Conservation (phyloP, 2,113 vertebrate species). For the Odontophorus gujanensis region DNA sequence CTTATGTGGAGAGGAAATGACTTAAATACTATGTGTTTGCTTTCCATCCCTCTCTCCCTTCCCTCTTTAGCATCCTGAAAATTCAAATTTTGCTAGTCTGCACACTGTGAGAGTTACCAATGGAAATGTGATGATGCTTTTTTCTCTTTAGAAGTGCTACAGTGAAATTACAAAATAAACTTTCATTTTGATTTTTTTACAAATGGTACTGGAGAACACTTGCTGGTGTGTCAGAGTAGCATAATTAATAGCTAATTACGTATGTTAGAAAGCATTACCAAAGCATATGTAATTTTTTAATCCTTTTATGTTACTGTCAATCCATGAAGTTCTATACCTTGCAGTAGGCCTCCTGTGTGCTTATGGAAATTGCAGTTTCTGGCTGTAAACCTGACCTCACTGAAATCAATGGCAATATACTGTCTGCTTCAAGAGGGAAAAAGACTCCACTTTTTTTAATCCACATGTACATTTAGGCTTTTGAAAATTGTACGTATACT, state of each 20-base stretch:
- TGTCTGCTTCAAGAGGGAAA: not conserved
- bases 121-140: not conserved
- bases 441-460: not conserved
- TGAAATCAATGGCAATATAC: constrained; percentile 25
- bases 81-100: not conserved
- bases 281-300: not conserved
- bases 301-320: not conserved
- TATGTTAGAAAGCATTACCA: not conserved
- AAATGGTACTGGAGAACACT: not conserved
- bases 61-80: not conserved
- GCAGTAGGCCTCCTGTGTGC: not conserved
- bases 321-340: not conserved
- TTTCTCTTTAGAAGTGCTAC: not conserved
- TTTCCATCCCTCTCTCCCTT: not conserved
- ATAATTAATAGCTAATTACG: not conserved
- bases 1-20: constrained; percentile 64
- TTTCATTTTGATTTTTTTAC: not conserved
- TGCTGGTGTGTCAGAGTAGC: not conserved
- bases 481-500: constrained; percentile 14
- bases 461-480: not conserved
- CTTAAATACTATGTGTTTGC: constrained; percentile 41
- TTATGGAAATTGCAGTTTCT: not conserved
- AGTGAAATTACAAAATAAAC: not conserved
- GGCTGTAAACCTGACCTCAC: not conserved
- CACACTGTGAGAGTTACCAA: not conserved